phyloP scores from a whole-genome alignment of 2,113 vertebrate species.

The Sceloporus tristichus region DNA sequence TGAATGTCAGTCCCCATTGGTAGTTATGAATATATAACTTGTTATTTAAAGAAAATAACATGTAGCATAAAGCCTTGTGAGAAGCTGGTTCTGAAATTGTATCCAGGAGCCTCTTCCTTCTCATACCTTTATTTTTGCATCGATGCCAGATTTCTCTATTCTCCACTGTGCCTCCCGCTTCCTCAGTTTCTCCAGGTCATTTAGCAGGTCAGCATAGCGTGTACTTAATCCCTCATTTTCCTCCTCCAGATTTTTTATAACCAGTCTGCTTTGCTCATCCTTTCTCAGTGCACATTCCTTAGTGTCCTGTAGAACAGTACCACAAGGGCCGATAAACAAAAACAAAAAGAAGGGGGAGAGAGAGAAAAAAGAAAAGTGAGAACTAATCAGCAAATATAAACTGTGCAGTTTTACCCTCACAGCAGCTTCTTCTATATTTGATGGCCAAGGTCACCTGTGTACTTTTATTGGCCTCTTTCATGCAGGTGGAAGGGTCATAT shows the following conservation, averaged over 20 bases:
- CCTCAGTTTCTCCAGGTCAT: constrained; percentile 92
- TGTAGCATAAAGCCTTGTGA: constrained; percentile 70
- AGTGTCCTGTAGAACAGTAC: constrained; percentile 85
- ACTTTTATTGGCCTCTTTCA: constrained; percentile 85
- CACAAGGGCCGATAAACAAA: constrained; percentile 81
- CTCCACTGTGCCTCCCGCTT: constrained; percentile 83
- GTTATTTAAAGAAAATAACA: constrained; percentile 83
- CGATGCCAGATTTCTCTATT: constrained; percentile 82
- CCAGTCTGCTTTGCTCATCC: constrained; percentile 86
- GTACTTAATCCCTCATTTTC: constrained; percentile 88
- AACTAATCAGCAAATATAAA: constrained; percentile 88
- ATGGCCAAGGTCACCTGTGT: constrained; percentile 93
- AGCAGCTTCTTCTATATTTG: constrained; percentile 84
- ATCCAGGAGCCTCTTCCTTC: constrained; percentile 49
- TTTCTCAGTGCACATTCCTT: constrained; percentile 84
- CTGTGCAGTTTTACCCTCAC: constrained; percentile 79
- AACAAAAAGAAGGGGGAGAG: constrained; percentile 31
- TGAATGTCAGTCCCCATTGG: constrained; percentile 82
- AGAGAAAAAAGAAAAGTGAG: constrained; percentile 64
- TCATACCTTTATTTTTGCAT: constrained; percentile 88
- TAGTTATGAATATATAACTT: constrained; percentile 84
- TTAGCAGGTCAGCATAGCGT: constrained; percentile 85
- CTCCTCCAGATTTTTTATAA: constrained; percentile 86
- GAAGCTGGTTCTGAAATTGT: constrained; percentile 70
- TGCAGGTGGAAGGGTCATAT: constrained; percentile 91